Conservation (phyloP, 2,888 invertebrate genomes). For the Luffia ferchaultella region DNA sequence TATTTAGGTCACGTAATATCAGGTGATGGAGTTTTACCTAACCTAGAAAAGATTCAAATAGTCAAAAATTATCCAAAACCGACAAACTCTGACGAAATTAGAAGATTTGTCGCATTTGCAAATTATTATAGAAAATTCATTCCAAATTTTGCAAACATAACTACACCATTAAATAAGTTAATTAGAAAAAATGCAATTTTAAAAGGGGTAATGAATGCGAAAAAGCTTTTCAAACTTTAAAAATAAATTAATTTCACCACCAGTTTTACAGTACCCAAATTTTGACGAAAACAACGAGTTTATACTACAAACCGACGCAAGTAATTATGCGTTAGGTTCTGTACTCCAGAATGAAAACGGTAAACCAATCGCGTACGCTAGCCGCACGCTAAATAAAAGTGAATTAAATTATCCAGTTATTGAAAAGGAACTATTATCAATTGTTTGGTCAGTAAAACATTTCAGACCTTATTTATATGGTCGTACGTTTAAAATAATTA, state of each 20-base stretch:
- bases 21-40: conserved; percentile 11
- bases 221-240: conserved; percentile 11
- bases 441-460: conserved; percentile 28
- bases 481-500: conserved; percentile 27
- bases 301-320: conserved; percentile 21
- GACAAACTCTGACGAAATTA: conserved; percentile 5
- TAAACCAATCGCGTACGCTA: conserved; percentile 20
- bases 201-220: neutral
- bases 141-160: conserved; percentile 5
- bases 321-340: conserved; percentile 21
- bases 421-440: conserved; percentile 29
- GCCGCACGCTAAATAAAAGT: conserved; percentile 18
- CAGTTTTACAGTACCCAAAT: conserved; percentile 23
- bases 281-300: conserved; percentile 18
- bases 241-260: conserved; percentile 14
- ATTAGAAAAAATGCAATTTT: conserved; percentile 3
- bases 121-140: conserved; percentile 9
- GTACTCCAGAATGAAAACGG: conserved; percentile 19
- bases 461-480: conserved; percentile 31
- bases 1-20: conserved; percentile 20
- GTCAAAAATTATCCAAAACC: conserved; percentile 6
- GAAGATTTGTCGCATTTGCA: conserved; percentile 6
- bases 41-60: conserved; percentile 15
- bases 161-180: conserved; percentile 7
- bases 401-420: conserved; percentile 20